These are phyloP conservation scores for Trochalopteron elliotii DNA, from an alignment of 2,113 vertebrate genomes.

Conservation along the genomic window DNA sequence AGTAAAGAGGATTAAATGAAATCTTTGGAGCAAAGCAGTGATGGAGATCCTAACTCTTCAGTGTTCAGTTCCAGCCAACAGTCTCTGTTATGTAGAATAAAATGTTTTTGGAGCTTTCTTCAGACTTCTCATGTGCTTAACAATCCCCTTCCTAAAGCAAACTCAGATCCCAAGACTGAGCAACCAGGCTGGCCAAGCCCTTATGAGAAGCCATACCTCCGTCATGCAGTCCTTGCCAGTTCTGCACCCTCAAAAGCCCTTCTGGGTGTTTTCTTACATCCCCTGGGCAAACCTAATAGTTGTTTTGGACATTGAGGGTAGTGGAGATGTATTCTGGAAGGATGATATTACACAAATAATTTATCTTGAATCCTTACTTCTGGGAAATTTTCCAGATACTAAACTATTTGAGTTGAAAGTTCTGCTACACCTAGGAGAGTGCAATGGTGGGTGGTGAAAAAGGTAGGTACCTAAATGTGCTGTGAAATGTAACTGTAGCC, in stretches of 20 bases:
- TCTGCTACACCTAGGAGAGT: not conserved
- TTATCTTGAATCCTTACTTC: not conserved
- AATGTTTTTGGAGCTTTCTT: not conserved
- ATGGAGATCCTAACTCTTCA: not conserved
- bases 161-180: not conserved
- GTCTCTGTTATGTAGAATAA: not conserved
- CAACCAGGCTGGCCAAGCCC: not conserved
- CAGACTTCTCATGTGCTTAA: not conserved
- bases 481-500: not conserved
- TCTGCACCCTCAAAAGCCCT: not conserved
- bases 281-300: not conserved
- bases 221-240: rapidly evolving
- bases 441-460: not conserved
- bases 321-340: rapidly evolving
- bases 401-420: not conserved
- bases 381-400: not conserved
- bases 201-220: not conserved
- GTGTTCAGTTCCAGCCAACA: not conserved
- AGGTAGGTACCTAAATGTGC: not conserved
- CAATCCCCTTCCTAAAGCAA: not conserved
- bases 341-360: not conserved
- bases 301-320: not conserved
- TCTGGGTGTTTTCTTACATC: not conserved
- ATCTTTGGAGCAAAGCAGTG: not conserved
- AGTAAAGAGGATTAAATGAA: not conserved